Percentiles rank a stretch among this genome's conserved stretches.
These are phyloP conservation scores for Diaperis boleti DNA, from an alignment of 2,888 invertebrate species.

Conservation along the genomic window DNA sequence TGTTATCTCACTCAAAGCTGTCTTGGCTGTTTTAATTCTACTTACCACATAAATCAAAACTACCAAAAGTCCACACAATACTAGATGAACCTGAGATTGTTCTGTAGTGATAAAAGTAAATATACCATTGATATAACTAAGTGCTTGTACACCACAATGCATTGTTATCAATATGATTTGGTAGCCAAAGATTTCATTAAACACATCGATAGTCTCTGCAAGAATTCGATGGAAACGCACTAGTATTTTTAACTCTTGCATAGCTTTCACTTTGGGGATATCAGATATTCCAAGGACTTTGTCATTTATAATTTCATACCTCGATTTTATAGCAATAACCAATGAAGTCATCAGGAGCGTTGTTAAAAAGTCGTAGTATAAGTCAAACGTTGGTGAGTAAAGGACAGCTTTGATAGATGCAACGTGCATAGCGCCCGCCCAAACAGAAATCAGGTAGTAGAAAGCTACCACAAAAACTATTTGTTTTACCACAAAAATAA, in stretches of 20 bases:
- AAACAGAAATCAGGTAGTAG: not conserved
- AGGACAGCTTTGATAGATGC: not conserved
- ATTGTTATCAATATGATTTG: not conserved
- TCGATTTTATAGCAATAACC: not conserved
- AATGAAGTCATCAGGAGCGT: not conserved
- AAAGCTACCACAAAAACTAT: not conserved
- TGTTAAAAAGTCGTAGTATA: not conserved
- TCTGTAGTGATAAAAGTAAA: not conserved
- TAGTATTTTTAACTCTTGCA: not conserved
- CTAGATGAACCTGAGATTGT: not conserved
- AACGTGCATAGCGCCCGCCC: not conserved
- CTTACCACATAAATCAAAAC: not conserved
- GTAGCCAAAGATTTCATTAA: slow-evolving; percentile 14
- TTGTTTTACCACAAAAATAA: not conserved
- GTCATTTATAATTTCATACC: not conserved
- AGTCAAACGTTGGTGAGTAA: not conserved
- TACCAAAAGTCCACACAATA: not conserved
- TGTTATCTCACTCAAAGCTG: not conserved
- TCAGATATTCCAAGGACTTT: not conserved
- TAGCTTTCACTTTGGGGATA: not conserved
- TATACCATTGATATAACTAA: not conserved
- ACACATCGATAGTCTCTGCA: slow-evolving; percentile 9
- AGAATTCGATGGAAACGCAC: slow-evolving; percentile 3
- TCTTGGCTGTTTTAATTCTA: not conserved
- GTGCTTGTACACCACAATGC: not conserved